These are phyloP conservation scores for Antennarius striatus DNA, from an alignment of 2,113 vertebrate species.

Conservation along the genomic window DNA sequence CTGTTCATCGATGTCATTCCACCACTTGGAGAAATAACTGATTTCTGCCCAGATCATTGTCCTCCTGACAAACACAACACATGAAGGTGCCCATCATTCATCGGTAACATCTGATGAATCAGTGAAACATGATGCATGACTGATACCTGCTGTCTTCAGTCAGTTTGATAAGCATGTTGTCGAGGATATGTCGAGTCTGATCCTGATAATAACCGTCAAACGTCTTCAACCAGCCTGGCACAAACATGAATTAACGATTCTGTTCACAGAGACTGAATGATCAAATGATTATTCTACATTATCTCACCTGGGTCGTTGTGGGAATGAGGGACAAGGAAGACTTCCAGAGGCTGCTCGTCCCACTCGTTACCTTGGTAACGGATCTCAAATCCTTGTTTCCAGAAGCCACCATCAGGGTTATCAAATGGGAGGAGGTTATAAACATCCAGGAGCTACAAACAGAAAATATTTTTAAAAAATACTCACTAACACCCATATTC, in stretches of 20 bases:
- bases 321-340: conserved; percentile 92
- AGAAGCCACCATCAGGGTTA: conserved; percentile 91
- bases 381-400: conserved; percentile 96
- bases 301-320: conserved; percentile 93
- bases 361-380: conserved; percentile 85
- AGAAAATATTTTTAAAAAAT: background rate
- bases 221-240: conserved; percentile 93
- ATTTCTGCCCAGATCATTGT: conserved; percentile 95
- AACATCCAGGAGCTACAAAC: conserved; percentile 87
- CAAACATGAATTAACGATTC: background rate
- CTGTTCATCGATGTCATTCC: conserved; percentile 86
- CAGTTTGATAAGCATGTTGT: conserved; percentile 92
- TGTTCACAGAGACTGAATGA: no score
- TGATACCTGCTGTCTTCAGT: conserved; percentile 80
- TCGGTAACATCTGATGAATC: background rate
- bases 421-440: conserved; percentile 89
- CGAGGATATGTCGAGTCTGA: conserved; percentile 91
- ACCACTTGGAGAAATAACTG: conserved; percentile 94
- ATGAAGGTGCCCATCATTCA: background rate
- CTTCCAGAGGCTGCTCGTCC: conserved; percentile 85
- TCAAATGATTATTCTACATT: no score
- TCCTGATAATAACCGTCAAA: conserved; percentile 92
- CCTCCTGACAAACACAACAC: conserved; percentile 60
- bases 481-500: background rate
- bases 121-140: background rate